Conservation (phyloP, 2,888 invertebrate genomes). For the Pedicia rivosa region DNA sequence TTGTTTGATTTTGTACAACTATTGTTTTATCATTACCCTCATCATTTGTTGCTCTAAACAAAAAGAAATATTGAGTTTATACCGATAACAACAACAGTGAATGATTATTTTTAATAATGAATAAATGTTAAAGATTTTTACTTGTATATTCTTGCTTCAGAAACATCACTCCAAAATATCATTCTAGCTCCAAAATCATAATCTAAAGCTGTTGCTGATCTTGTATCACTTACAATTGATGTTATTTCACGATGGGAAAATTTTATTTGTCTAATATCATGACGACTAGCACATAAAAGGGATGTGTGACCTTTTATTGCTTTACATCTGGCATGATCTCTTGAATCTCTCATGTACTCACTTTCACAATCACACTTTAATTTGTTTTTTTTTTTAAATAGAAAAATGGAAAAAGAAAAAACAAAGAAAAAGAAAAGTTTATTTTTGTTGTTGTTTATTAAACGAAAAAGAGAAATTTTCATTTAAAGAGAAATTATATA, state of each 20-base stretch:
- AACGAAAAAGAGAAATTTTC: too few relatives aligned
- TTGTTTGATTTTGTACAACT: constrained; percentile 68
- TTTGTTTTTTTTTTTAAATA: too few relatives aligned
- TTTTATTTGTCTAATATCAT: constrained; percentile 83
- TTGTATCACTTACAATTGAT: constrained; percentile 78
- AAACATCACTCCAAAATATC: constrained; percentile 96
- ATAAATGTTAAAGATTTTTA: too few relatives aligned
- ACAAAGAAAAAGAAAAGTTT: too few relatives aligned
- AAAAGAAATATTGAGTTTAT: too few relatives aligned
- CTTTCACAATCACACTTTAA: constrained; percentile 61
- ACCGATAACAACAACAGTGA: constrained; percentile 8
- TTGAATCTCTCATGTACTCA: constrained; percentile 75
- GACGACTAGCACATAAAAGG: constrained; percentile 70
- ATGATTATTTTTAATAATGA: neutral
- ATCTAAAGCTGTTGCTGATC: constrained; percentile 86
- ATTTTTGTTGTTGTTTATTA: too few relatives aligned
- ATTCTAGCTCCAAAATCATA: constrained; percentile 85
- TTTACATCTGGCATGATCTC: constrained; percentile 71
- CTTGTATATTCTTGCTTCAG: constrained; percentile 85
- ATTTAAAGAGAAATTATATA: too few relatives aligned
- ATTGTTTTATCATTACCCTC: constrained; percentile 74
- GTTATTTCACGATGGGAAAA: constrained; percentile 87
- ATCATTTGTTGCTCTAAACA: constrained; percentile 69
- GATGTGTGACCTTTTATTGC: constrained; percentile 85
- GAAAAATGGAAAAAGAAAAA: too few relatives aligned